phyloP scores from a whole-genome alignment of 2,113 vertebrate genomes.

The Caranx melampygus region DNA sequence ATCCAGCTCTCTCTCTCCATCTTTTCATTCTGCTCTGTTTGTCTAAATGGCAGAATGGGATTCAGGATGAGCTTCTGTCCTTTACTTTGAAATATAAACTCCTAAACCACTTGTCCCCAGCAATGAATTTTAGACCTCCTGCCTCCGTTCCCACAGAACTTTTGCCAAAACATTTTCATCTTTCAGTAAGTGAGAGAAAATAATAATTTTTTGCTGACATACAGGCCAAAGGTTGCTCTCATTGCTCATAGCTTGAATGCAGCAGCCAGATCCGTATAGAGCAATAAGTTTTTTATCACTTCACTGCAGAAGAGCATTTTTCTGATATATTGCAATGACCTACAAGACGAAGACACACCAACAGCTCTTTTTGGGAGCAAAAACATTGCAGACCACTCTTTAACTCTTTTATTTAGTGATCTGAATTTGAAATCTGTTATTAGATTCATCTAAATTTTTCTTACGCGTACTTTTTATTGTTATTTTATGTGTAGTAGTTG shows the following conservation, averaged over 20 bases:
- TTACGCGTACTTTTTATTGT: neutral
- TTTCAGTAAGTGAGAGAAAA: neutral
- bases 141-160: neutral
- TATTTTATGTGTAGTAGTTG: neutral
- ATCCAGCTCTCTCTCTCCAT: slow-evolving; percentile 11
- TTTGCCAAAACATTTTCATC: neutral
- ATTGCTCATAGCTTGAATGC: neutral
- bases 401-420: slow-evolving; percentile 1
- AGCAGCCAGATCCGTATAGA: neutral
- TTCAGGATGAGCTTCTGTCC: slow-evolving; percentile 22
- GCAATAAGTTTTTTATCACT: neutral
- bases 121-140: neutral
- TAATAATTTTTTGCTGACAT: neutral
- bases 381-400: slow-evolving; percentile 5
- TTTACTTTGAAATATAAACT: slow-evolving; percentile 6
- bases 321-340: neutral
- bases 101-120: neutral
- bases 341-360: neutral
- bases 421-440: neutral
- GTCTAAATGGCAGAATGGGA: slow-evolving; percentile 37
- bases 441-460: neutral
- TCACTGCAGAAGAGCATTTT: neutral
- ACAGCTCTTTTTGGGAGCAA: neutral
- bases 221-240: neutral
- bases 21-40: slow-evolving; percentile 52